A percentile compares a stretch with the other conserved stretches of the same genome.
These are phyloP conservation scores for Ophioderma brevispina DNA, from an alignment of 35 echinoderm and acorn worm species.

Conservation along the genomic window DNA sequence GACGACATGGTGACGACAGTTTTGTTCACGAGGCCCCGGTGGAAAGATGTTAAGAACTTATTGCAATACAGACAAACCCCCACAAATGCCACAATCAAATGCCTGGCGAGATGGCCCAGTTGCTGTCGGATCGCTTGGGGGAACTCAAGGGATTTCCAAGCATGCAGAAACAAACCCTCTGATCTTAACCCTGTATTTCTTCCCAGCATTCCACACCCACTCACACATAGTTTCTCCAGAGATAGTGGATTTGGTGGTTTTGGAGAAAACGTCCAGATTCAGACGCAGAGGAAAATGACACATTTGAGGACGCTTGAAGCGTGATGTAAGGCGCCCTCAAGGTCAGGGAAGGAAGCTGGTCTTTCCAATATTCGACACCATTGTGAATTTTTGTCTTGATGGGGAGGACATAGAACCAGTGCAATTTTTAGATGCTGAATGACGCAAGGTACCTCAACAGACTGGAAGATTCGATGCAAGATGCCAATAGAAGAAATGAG, in stretches of 20 bases:
- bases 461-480: background rate
- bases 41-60: background rate
- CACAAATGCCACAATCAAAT: background rate
- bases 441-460: slow-evolving; percentile 47
- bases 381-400: slow-evolving; percentile 43
- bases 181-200: too few relatives aligned
- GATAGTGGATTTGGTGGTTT: background rate
- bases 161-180: background rate
- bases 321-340: background rate
- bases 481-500: background rate
- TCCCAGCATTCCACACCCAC: too few relatives aligned
- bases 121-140: background rate
- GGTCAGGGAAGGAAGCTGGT: slow-evolving; percentile 4
- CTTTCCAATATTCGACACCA: slow-evolving; percentile 53
- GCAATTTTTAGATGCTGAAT: slow-evolving; percentile 24
- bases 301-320: slow-evolving; percentile 28
- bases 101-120: background rate
- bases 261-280: background rate
- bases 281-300: slow-evolving; percentile 18
- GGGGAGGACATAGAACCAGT: background rate
- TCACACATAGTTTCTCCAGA: background rate
- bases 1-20: background rate
- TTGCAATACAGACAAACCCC: slow-evolving; percentile 10
- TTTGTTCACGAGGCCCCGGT: background rate
- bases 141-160: background rate